phyloP scores from a whole-genome alignment of 1,140 invertebrate genomes.

The Leptinotarsa lineolata region DNA sequence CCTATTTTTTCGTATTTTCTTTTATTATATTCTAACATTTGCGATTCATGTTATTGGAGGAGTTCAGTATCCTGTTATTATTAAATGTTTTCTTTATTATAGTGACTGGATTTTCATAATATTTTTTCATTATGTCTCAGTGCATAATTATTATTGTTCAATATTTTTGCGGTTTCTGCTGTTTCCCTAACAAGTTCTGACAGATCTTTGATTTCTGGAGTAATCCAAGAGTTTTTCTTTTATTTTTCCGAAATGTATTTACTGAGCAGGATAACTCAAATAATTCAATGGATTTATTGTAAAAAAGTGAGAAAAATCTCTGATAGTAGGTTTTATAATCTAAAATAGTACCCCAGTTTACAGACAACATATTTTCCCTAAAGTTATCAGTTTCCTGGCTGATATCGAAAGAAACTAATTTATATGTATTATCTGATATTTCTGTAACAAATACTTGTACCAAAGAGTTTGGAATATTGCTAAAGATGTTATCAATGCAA shows the following conservation, averaged over 20 bases:
- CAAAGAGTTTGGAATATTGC: neutral
- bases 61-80: constrained; percentile 5
- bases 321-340: neutral
- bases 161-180: constrained; percentile 4
- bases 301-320: neutral
- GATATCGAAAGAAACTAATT: neutral
- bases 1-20: constrained; percentile 11
- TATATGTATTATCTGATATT: constrained; percentile 7
- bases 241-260: neutral
- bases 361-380: neutral
- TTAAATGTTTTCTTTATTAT: neutral
- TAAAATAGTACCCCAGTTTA: neutral
- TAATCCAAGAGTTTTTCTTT: neutral
- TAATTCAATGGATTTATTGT: neutral
- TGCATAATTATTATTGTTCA: constrained; percentile 8
- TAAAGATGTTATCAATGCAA: neutral
- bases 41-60: neutral
- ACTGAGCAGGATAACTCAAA: neutral
- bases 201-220: constrained; percentile 4
- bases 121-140: constrained; percentile 7
- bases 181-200: constrained; percentile 1
- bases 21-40: neutral
- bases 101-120: neutral
- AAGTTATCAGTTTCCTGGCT: neutral
- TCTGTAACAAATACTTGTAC: neutral